These are phyloP conservation scores for Ruditapes philippinarum DNA, from an alignment of 1,140 invertebrate species.

Conservation along the genomic window DNA sequence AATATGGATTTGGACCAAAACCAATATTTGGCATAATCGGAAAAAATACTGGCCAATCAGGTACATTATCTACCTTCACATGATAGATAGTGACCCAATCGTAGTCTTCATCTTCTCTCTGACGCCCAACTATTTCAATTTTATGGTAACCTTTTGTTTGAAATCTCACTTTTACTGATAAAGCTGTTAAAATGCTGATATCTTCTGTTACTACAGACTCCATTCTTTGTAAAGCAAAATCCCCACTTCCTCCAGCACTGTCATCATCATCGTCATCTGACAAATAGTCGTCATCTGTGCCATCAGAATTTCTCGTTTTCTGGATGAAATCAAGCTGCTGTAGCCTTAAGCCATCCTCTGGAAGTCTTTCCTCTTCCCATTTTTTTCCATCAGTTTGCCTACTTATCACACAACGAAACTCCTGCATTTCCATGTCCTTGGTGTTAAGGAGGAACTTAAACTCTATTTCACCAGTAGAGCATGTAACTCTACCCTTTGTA, in stretches of 20 bases:
- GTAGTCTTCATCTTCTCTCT: background rate
- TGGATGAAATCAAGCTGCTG: slow-evolving; percentile 42
- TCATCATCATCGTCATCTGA: slow-evolving; percentile 30
- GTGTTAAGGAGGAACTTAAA: slow-evolving; percentile 6
- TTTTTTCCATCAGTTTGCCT: background rate
- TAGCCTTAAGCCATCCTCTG: background rate
- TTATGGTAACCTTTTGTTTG: slow-evolving; percentile 13
- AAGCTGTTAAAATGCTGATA: background rate
- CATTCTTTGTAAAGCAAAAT: background rate
- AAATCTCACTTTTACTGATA: slow-evolving; percentile 32
- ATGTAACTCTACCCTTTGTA: background rate
- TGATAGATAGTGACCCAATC: slow-evolving; percentile 39
- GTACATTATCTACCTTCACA: slow-evolving; percentile 5
- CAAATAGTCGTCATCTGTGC: too few species aligned
- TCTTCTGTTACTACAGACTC: background rate
- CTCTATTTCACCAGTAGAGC: slow-evolving; percentile 12
- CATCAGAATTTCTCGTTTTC: background rate
- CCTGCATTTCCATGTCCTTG: background rate
- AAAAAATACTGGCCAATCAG: slow-evolving; percentile 43
- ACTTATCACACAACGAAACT: slow-evolving; percentile 42
- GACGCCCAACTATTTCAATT: slow-evolving; percentile 42
- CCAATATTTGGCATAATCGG: background rate
- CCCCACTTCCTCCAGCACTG: background rate
- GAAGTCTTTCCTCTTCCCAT: background rate
- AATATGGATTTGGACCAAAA: slow-evolving; percentile 47